phyloP scores from a whole-genome alignment of 92 coral and sea anemone genomes.

The Blastomussa wellsi region DNA sequence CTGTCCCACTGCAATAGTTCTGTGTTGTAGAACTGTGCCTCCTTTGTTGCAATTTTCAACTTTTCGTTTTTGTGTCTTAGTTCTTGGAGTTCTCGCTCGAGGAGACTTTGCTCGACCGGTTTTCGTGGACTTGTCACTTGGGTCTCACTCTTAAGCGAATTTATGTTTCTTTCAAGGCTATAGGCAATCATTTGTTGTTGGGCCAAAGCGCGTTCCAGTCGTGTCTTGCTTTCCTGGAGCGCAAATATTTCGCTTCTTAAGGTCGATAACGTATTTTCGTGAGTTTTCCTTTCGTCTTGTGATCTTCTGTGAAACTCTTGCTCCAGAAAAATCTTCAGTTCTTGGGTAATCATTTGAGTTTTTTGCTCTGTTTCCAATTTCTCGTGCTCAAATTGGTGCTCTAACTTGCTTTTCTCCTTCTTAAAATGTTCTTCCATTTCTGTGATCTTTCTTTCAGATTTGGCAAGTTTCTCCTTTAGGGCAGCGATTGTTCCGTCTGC shows the following conservation, averaged over 20 bases:
- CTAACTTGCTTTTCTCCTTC: constrained; percentile 25
- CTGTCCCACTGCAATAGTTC: constrained; percentile 31
- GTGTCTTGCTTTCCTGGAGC: constrained; percentile 28
- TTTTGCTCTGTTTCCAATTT: constrained; percentile 36
- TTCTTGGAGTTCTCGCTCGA: constrained; percentile 48
- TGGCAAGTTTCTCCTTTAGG: constrained; percentile 15
- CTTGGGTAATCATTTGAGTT: constrained; percentile 25
- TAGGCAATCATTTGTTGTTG: constrained; percentile 31
- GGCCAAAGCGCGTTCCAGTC: constrained; percentile 31
- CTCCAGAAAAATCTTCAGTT: constrained; percentile 31
- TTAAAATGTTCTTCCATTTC: constrained; percentile 27
- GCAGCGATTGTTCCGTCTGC: constrained; percentile 26
- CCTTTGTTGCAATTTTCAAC: constrained; percentile 29
- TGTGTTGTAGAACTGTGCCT: constrained; percentile 30
- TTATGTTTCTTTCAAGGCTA: constrained; percentile 34
- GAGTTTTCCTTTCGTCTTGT: constrained; percentile 31
- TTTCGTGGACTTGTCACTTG: constrained; percentile 15
- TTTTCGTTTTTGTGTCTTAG: constrained; percentile 37
- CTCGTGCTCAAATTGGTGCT: constrained; percentile 38
- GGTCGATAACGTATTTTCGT: constrained; percentile 29
- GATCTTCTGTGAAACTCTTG: constrained; percentile 28
- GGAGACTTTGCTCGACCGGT: constrained; percentile 25
- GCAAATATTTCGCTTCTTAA: constrained; percentile 23
- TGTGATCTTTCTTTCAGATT: constrained; percentile 22
- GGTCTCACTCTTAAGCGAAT: constrained; percentile 11